These are phyloP conservation scores for Hermodice carunculata DNA, from an alignment of 2,888 invertebrate species.

Conservation along the genomic window DNA sequence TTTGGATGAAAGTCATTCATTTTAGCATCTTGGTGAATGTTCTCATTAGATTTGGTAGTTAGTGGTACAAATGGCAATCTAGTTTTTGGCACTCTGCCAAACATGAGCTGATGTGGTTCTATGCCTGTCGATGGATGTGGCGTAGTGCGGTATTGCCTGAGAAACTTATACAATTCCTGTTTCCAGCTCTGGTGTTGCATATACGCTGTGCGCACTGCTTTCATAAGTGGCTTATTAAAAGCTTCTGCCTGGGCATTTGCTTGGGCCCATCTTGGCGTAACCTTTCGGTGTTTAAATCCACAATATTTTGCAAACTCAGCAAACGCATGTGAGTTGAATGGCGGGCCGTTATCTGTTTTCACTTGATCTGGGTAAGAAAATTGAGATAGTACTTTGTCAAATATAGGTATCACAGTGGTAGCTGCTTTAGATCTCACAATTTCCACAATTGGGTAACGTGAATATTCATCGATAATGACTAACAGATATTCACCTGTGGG, in stretches of 20 bases:
- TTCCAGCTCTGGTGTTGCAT: constrained; percentile 7
- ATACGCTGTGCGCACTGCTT: neutral
- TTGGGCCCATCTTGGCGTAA: constrained; percentile 8
- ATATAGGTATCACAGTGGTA: neutral
- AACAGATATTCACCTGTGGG: constrained; percentile 1
- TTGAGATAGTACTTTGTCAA: constrained; percentile 4
- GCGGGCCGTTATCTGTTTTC: constrained; percentile 20
- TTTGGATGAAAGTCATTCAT: too few species aligned
- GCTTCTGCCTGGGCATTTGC: constrained; percentile 16
- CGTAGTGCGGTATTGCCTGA: neutral
- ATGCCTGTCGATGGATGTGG: too few species aligned
- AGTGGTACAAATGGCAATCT: too few species aligned
- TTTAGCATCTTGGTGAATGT: too few species aligned
- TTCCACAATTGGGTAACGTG: constrained; percentile 15
- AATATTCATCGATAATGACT: constrained; percentile 18
- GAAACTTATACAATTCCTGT: neutral
- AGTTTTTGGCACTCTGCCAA: too few species aligned
- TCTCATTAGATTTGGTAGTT: too few species aligned
- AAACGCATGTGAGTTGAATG: constrained; percentile 6
- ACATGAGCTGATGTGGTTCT: too few species aligned
- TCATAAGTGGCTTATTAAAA: constrained; percentile 6
- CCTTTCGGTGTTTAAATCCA: neutral
- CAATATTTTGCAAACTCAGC: neutral
- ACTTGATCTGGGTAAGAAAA: constrained; percentile 4
- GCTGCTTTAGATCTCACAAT: neutral